Conservation (phyloP, 2,888 invertebrate species). For the Tachina lurida region DNA sequence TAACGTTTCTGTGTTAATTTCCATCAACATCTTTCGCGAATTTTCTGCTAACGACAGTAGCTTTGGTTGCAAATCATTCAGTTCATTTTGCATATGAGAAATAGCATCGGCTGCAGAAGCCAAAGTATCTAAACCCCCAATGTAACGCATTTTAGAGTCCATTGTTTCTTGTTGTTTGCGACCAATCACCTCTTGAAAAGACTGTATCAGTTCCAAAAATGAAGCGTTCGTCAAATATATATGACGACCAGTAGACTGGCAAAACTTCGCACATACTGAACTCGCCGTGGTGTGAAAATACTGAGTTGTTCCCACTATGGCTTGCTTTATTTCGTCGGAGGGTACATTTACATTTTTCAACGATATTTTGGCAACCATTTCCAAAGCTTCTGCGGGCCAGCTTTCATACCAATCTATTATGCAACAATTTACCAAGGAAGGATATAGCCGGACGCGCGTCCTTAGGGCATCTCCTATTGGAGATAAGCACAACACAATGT, state of each 20-base stretch:
- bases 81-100: constrained; percentile 89
- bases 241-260: constrained; percentile 86
- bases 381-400: constrained; percentile 93
- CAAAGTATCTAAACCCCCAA: constrained; percentile 91
- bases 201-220: constrained; percentile 91
- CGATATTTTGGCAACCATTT: constrained; percentile 91
- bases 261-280: constrained; percentile 86
- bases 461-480: constrained; percentile 93
- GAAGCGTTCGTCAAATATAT: constrained; percentile 96
- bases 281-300: constrained; percentile 93
- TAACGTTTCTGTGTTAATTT: constrained; percentile 90
- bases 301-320: constrained; percentile 92
- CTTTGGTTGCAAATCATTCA: constrained; percentile 92
- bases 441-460: constrained; percentile 92
- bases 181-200: constrained; percentile 89
- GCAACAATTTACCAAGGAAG: constrained; percentile 95
- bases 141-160: constrained; percentile 89
- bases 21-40: constrained; percentile 90
- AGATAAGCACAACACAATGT: constrained; percentile 90
- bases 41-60: constrained; percentile 90
- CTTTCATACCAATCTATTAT: constrained; percentile 97
- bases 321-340: constrained; percentile 84
- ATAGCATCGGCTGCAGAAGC: constrained; percentile 92
- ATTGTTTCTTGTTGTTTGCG: constrained; percentile 88
- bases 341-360: constrained; percentile 87